phyloP scores from a whole-genome alignment of 30 jellyfish, hydroid and myxozoan species.

The Cassiopea xamachana region DNA sequence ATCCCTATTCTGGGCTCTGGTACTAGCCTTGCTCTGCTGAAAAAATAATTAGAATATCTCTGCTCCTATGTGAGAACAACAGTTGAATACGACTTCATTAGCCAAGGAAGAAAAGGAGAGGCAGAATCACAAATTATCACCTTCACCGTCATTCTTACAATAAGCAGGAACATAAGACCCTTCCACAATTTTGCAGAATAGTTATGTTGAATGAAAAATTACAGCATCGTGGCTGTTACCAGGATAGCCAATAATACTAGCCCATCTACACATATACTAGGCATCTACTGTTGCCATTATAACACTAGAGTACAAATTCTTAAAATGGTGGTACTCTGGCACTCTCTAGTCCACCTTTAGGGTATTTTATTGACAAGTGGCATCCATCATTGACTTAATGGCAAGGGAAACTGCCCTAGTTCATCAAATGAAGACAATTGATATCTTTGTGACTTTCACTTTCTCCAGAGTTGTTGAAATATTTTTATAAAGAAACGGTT shows the following conservation, averaged over 20 bases:
- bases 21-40: slow-evolving; percentile 31
- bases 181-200: slow-evolving; percentile 10
- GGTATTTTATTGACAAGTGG: slow-evolving; percentile 29
- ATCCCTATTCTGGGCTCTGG: too few species aligned
- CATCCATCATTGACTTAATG: slow-evolving; percentile 61
- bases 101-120: slow-evolving; percentile 41
- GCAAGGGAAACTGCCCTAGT: slow-evolving; percentile 56
- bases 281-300: slow-evolving; percentile 68
- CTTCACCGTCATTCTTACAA: slow-evolving; percentile 5
- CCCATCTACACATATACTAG: slow-evolving; percentile 49
- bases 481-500: slow-evolving; percentile 26
- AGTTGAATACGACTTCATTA: slow-evolving; percentile 61
- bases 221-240: slow-evolving; percentile 69
- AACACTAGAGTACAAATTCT: slow-evolving; percentile 53
- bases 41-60: slow-evolving; percentile 40
- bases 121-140: slow-evolving; percentile 63
- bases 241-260: slow-evolving; percentile 66
- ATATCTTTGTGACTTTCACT: background rate
- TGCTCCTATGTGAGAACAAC: slow-evolving; percentile 43
- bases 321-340: slow-evolving; percentile 68
- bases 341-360: slow-evolving; percentile 57
- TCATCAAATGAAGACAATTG: slow-evolving; percentile 31
- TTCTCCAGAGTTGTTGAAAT: slow-evolving; percentile 32
- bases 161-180: slow-evolving; percentile 26
- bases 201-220: slow-evolving; percentile 57